phyloP scores from a whole-genome alignment of 2,113 vertebrate species.

The Eclectus roratus region DNA sequence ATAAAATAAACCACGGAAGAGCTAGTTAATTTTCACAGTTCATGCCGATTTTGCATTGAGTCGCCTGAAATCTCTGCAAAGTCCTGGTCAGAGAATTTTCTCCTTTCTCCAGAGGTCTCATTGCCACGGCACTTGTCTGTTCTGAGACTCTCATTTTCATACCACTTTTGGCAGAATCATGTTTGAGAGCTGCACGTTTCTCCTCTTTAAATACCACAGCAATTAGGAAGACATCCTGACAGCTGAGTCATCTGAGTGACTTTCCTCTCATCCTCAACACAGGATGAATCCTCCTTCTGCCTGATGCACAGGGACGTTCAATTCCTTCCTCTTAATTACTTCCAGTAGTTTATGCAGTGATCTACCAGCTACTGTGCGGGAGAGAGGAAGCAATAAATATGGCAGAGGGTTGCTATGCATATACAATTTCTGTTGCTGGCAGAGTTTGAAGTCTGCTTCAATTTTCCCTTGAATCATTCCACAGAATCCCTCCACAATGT shows the following conservation, averaged over 20 bases:
- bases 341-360: background rate
- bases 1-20: background rate
- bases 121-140: background rate
- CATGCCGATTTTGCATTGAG: conserved; percentile 16
- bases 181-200: background rate
- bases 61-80: background rate
- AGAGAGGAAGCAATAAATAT: background rate
- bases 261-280: background rate
- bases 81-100: background rate
- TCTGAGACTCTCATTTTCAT: background rate
- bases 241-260: background rate
- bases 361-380: background rate
- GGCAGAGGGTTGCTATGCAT: background rate
- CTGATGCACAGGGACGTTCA: background rate
- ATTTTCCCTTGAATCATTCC: background rate
- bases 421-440: background rate
- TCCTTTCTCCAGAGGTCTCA: background rate
- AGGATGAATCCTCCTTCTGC: background rate
- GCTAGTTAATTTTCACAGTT: background rate
- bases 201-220: background rate
- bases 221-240: background rate
- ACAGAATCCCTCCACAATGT: background rate
- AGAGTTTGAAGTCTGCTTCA: background rate
- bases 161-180: background rate
- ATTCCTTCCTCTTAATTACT: background rate